Evolutionary conservation across 1,140 invertebrate species (phyloP), one percentile per base, ranked within the genome.

Genomic region (Heliconius hewitsoni): DNA sequence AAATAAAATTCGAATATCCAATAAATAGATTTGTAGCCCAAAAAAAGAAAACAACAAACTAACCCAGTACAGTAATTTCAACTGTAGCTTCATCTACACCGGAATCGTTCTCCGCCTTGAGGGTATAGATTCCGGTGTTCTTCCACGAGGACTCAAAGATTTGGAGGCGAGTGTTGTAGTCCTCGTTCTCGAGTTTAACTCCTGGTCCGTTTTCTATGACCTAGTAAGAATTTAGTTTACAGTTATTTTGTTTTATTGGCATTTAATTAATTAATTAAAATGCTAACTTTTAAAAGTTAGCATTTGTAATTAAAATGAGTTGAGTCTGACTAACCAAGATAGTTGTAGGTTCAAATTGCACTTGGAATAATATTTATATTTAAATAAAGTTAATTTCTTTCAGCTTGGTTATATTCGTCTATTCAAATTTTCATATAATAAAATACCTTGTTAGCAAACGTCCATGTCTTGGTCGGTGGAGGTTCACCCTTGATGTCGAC

Each of bases 401-500:
- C 2, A 19, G 50, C 50, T 52, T 52, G 50, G 18, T 52, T 52
- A 19, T 18, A 19, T 52, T 52, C 1, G 6, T 19, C 16, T 52
- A 52, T 52, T 2, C 8, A 52, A 5, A 50, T 50, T 50, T 4
- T 16, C 0, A 0, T 50, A 52, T 19, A 2, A 37, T 52, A 76
- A 39, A 76, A 72, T 76, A 96, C 95, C 87, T 97, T 96, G 52
- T 96, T 96, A 70, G 96, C 97, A 82, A 98, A 97, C 52, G 96
- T 96, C 99, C 99, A 99, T 19, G 96, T 97, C 78, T 98, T 96
- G 55, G 96, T 97, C 95, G 99, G 99, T 91, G 98, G 97, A 55
- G 99, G 99, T 95, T 99, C 98, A 91, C 98, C 99, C 87, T 97
- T 98, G 74, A 99, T 97, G 90, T 99, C 98, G 6, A 99, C 97